Evolutionary conservation across 2,797 vertebrate species (phyloP).

Genomic region (Chromobotia macracanthus): DNA sequence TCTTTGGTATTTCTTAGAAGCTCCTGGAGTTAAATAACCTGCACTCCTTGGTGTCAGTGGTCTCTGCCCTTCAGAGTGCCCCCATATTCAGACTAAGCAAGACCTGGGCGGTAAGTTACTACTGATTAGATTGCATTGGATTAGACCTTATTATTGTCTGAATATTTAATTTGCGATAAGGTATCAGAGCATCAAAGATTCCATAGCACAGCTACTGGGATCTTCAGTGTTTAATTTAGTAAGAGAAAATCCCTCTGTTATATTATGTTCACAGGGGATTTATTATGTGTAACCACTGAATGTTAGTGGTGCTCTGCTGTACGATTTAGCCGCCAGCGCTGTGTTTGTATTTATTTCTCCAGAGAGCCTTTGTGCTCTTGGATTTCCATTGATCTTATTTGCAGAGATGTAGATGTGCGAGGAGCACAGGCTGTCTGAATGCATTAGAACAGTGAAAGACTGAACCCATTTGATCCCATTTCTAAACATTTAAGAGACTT

Average conservation of each 20-base stretch:
- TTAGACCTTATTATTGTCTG: background rate
- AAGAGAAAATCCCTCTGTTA: conserved; percentile 2
- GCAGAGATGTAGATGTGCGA: conserved; percentile 34
- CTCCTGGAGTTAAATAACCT: conserved; percentile 94
- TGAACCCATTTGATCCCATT: conserved; percentile 21
- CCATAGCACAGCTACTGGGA: background rate
- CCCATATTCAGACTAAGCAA: conserved; percentile 96
- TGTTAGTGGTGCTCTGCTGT: conserved; percentile 9
- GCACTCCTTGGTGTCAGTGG: conserved; percentile 93
- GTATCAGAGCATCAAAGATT: background rate
- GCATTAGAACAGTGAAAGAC: conserved; percentile 29
- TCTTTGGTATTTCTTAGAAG: conserved; percentile 79
- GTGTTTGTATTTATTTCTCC: conserved; percentile 44
- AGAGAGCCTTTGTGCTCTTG: conserved; percentile 22
- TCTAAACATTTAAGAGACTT: conserved; percentile 35
- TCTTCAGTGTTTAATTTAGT: background rate
- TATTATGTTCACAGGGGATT: background rate
- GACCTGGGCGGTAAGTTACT: conserved; percentile 93
- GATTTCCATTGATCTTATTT: conserved; percentile 36
- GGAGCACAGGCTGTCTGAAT: conserved; percentile 12
- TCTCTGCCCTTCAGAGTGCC: conserved; percentile 93
- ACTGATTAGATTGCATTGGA: background rate
- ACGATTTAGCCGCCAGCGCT: conserved; percentile 24
- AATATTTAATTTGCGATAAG: background rate
- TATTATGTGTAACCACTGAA: conserved; percentile 25